A percentile compares a stretch with the other conserved stretches of the same genome.
Conservation (phyloP, 2,797 vertebrate species). For the Falco biarmicus region DNA sequence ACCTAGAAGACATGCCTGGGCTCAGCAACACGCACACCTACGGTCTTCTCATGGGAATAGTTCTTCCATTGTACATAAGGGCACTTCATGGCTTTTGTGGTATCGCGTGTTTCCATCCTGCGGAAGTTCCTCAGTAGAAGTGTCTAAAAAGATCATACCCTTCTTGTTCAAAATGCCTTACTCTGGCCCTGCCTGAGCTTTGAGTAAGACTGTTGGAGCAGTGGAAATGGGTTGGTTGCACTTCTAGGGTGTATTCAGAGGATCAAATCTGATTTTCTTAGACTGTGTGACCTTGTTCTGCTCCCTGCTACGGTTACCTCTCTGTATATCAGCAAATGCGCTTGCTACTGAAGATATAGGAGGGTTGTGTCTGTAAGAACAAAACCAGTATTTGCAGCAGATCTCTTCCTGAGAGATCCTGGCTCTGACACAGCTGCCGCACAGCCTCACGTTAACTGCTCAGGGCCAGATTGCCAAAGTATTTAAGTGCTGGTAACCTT, state of each 20-base stretch:
- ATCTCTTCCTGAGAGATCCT: background rate
- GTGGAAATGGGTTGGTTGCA: background rate
- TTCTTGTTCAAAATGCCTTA: background rate
- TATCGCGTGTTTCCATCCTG: background rate
- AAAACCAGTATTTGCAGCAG: background rate
- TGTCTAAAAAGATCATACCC: background rate
- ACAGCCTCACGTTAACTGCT: background rate
- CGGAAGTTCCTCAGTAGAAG: background rate
- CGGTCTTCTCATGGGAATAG: constrained; percentile 36
- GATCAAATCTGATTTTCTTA: background rate
- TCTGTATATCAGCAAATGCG: background rate
- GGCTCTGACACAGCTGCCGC: background rate
- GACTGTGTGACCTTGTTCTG: background rate
- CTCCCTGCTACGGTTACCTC: background rate
- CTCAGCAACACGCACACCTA: background rate
- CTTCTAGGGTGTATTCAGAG: background rate
- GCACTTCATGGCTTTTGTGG: background rate
- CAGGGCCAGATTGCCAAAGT: background rate
- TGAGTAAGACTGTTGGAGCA: background rate
- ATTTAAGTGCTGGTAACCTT: background rate
- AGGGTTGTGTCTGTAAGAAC: background rate
- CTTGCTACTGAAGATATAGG: background rate
- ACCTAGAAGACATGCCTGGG: background rate
- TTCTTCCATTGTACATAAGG: background rate
- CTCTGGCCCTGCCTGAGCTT: background rate